Base-by-base conservation (phyloP, 2,797 vertebrate genomes). In the Anomalospiza imberbis region DNA sequence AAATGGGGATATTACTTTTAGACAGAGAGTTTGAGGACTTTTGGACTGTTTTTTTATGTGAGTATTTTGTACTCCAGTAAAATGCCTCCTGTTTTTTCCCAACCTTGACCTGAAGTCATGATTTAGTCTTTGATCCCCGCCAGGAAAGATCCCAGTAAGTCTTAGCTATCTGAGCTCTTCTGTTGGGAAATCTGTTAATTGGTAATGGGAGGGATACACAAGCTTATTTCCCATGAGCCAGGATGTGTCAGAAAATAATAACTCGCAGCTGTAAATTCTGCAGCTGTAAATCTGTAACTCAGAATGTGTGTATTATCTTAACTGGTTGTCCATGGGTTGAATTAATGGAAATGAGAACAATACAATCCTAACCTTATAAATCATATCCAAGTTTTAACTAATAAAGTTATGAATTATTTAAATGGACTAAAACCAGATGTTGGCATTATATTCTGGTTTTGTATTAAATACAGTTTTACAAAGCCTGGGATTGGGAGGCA, bases 351-450 rank as follows among this genome's bases (percentile, higher is more conserved):
- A 93, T 26, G 18, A 94, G 81, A 93, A 89, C 65, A 93, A 53
- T 72, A 68, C 31, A 54, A 70, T 55, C 45, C 44, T 66, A 90
- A 91, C 9, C 40, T 88, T 77, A 66, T 83, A 89, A 95, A 77
- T 89, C 51, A 85, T 20, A 29, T 19, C 68, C 66, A 50, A 74
- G 9, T 85, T 89, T 91, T 91, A 94, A 95, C 76, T 89, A 83
- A 92, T 77, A 92, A 91, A 85, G 40, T 48, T 88, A 91, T 57
- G 40, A 93, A 51, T 88, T 19, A 72, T 88, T 97, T 91, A 91
- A 78, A 92, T 31, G 28, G 44, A 89, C 4, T 19, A 38, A 83
- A 86, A 92, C 65, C 61, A 94, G 91, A 89, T 83, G 70, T 72
- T 89, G 26, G 47, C 65, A 85, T 80, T 88, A 48, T 71, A 93